Evolutionary conservation across 1,140 invertebrate genomes (phyloP).

Genomic region (Babylonia areolata): DNA sequence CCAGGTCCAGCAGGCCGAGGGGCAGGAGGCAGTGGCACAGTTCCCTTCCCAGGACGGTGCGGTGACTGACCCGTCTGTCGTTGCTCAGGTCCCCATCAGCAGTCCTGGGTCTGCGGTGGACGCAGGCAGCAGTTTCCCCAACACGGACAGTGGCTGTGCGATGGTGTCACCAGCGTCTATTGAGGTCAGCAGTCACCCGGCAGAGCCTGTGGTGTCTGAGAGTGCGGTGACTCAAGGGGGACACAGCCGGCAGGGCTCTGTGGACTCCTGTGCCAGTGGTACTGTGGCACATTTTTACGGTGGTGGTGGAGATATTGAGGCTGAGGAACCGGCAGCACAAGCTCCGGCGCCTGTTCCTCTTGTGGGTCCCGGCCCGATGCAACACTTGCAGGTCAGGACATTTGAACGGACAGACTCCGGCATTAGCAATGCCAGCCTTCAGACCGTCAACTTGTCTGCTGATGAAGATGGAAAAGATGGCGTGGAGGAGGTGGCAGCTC

Average conservation of each 20-base stretch:
- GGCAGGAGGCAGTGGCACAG: background rate
- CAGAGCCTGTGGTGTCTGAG: background rate
- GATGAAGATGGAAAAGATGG: conserved; percentile 40
- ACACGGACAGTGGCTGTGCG: background rate
- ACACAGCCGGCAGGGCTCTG: background rate
- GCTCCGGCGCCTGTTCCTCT: background rate
- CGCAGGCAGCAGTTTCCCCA: background rate
- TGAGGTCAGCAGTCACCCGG: background rate
- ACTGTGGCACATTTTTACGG: conserved; percentile 46
- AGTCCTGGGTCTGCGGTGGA: background rate
- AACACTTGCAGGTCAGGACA: conserved; percentile 22
- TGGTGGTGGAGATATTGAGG: conserved; percentile 30
- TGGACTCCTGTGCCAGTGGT: conserved; percentile 37
- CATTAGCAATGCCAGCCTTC: conserved; percentile 60
- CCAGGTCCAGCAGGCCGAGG: background rate
- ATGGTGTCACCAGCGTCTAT: background rate
- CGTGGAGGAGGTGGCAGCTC: conserved; percentile 25
- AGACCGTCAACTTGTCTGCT: conserved; percentile 46
- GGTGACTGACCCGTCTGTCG: background rate
- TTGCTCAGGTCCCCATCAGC: background rate
- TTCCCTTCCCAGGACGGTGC: background rate
- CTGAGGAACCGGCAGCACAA: background rate
- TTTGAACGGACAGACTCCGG: conserved; percentile 49
- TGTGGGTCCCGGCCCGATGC: background rate
- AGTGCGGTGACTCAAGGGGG: background rate